Conservation (phyloP, 2,113 vertebrate genomes). For the Brienomyrus brachyistius region DNA sequence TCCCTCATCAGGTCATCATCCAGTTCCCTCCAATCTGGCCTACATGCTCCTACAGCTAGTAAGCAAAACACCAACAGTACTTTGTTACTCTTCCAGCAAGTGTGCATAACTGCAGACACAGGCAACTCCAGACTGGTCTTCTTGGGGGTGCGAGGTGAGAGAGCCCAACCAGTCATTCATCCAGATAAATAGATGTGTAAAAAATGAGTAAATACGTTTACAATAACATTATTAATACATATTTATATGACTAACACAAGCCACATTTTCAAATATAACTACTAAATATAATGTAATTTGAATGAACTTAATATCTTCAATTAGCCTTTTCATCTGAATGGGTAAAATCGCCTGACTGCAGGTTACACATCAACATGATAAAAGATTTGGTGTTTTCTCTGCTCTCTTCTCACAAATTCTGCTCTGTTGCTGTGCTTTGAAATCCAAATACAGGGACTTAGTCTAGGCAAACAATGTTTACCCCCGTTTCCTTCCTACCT, state of each 20-base stretch:
- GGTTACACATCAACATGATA: not conserved
- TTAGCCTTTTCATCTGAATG: not conserved
- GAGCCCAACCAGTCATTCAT: not conserved
- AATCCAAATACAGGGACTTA: not conserved
- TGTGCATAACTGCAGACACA: not conserved
- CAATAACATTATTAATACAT: not conserved
- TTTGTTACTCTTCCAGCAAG: not conserved
- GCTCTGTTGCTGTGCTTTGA: not conserved
- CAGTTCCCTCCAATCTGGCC: slow-evolving; percentile 85
- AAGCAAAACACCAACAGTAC: slow-evolving; percentile 11
- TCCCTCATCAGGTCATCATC: slow-evolving; percentile 78
- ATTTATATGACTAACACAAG: not conserved
- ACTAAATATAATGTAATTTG: not conserved
- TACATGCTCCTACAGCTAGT: slow-evolving; percentile 83
- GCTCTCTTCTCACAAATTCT: not conserved
- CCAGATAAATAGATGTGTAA: not conserved
- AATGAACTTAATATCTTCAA: not conserved
- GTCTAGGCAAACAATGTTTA: not conserved
- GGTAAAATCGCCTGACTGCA: not conserved
- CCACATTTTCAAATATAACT: not conserved
- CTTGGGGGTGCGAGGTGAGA: not conserved
- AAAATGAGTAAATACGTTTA: not conserved
- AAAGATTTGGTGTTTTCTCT: not conserved
- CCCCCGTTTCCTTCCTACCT: not conserved
- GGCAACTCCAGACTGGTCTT: not conserved